Percentiles rank a stretch among this genome's conserved stretches.
Evolutionary conservation across 2,888 invertebrate genomes (phyloP).

Genomic region (Pristionchus japonicus): DNA sequence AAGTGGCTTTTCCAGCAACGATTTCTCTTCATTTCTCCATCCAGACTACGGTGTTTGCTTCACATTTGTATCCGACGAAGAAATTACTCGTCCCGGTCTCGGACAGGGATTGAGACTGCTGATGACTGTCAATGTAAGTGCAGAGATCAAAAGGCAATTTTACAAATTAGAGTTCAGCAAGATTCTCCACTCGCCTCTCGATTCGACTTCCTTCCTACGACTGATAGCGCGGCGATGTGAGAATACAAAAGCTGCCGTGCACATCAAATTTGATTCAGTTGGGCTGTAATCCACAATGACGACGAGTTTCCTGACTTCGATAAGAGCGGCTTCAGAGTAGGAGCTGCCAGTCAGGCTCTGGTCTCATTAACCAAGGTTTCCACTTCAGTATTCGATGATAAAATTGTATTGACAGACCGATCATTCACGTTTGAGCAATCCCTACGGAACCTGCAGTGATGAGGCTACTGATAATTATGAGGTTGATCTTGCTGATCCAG

Average conservation of each 20-base stretch:
- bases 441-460: background rate
- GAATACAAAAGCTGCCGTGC: background rate
- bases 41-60: constrained; percentile 34
- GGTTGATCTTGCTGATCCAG: background rate
- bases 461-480: background rate
- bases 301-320: background rate
- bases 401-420: background rate
- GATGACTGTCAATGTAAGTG: background rate
- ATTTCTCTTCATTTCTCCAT: constrained; percentile 4
- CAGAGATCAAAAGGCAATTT: background rate
- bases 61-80: background rate
- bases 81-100: background rate
- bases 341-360: background rate
- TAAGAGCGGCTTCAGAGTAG: background rate
- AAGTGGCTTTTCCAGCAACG: background rate
- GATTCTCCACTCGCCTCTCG: background rate
- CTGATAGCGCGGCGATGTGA: constrained; percentile 7
- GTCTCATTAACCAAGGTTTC: background rate
- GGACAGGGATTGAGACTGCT: background rate
- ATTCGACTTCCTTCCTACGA: constrained; percentile 38
- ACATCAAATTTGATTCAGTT: background rate
- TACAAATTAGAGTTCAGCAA: background rate
- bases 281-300: background rate
- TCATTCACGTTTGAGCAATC: background rate
- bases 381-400: no score